Evolutionary conservation across 1,140 invertebrate species (phyloP).

Genomic region (Augochlora pura): DNA sequence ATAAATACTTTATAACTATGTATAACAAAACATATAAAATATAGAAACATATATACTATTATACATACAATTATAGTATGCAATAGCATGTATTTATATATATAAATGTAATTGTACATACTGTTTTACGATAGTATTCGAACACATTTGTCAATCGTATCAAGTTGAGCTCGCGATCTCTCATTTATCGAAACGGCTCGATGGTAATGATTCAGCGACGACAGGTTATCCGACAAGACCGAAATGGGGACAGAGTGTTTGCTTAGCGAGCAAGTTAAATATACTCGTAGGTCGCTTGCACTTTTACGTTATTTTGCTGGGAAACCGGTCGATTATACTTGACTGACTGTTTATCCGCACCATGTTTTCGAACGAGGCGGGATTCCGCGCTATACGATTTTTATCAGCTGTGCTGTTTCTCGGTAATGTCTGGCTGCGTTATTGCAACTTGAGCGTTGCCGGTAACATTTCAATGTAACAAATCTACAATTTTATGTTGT

Average conservation of each 20-base stretch:
- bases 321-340: conserved; percentile 3
- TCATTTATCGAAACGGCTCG: neutral
- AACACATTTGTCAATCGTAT: neutral
- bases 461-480: neutral
- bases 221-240: conserved; percentile 18
- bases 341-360: conserved; percentile 3
- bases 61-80: too few relatives aligned
- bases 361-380: neutral
- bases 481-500: too few relatives aligned
- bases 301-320: conserved; percentile 22
- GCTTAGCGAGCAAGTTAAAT: conserved; percentile 29
- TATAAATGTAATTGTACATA: too few relatives aligned
- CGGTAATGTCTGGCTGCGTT: neutral
- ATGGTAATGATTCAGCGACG: neutral
- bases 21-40: too few relatives aligned
- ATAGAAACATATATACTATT: too few relatives aligned
- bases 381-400: neutral
- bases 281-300: conserved; percentile 10
- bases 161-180: neutral
- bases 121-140: too few relatives aligned
- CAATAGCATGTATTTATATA: too few relatives aligned
- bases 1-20: too few relatives aligned
- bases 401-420: neutral
- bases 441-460: neutral
- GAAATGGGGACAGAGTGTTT: conserved; percentile 11